Conservation (phyloP, 2,888 invertebrate species). For the Lepas anatifera region DNA sequence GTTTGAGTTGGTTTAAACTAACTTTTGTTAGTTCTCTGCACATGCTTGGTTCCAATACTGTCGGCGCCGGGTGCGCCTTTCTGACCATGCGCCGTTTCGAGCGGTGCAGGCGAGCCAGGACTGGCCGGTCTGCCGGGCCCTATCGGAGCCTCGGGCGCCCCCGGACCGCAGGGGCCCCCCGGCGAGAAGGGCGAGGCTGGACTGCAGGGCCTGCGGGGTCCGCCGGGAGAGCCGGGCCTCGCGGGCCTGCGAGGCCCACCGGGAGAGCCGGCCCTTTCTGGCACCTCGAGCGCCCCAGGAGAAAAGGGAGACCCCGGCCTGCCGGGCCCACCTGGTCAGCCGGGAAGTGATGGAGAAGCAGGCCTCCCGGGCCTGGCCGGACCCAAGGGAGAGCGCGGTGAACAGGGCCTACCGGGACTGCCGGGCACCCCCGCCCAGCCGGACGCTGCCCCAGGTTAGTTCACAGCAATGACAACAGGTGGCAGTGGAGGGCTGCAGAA, state of each 20-base stretch:
- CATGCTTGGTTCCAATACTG: too few relatives aligned
- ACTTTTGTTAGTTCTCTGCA: too few relatives aligned
- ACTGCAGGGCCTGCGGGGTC: constrained; percentile 63
- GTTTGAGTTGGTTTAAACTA: too few relatives aligned
- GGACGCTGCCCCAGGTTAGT: constrained; percentile 8
- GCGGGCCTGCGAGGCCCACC: constrained; percentile 40
- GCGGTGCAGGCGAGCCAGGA: constrained; percentile 29
- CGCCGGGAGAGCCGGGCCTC: constrained; percentile 47
- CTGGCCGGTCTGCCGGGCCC: constrained; percentile 49
- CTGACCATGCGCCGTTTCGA: constrained; percentile 36
- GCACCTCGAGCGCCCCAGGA: too few relatives aligned
- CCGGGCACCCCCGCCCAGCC: constrained; percentile 26
- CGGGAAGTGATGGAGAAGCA: constrained; percentile 46
- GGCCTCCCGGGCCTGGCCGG: constrained; percentile 42
- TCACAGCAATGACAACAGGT: too few relatives aligned
- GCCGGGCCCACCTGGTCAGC: constrained; percentile 57
- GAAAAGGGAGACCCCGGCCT: constrained; percentile 66
- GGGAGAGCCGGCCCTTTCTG: too few relatives aligned
- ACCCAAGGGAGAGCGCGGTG: constrained; percentile 46
- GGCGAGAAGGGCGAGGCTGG: constrained; percentile 59
- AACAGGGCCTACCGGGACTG: constrained; percentile 46
- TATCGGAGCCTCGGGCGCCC: constrained; percentile 48
- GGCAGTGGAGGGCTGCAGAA: too few relatives aligned
- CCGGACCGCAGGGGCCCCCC: constrained; percentile 39
- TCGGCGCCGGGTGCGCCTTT: constrained; percentile 36